Conservation (phyloP, 2,113 vertebrate species). For the Oncorhynchus mykiss region DNA sequence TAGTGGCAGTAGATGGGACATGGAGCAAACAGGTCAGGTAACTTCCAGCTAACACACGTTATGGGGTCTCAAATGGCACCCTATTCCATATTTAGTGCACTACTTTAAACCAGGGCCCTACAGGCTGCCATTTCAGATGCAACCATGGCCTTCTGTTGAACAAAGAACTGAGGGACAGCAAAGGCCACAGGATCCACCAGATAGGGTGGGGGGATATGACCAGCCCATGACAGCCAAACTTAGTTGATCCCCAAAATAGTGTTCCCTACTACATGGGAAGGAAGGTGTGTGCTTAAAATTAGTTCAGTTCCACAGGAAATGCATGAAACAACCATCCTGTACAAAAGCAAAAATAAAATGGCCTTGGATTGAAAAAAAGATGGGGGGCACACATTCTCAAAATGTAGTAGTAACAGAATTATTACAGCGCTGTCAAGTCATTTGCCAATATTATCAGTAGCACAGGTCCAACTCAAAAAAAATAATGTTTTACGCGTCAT, state of each 20-base stretch:
- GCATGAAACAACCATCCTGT: not conserved
- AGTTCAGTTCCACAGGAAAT: not conserved
- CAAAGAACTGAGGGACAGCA: not conserved
- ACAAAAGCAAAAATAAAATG: not conserved
- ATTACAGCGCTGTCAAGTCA: too few relatives aligned
- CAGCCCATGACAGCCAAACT: not conserved
- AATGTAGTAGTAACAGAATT: too few relatives aligned
- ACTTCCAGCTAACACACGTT: not conserved
- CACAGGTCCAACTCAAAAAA: not conserved
- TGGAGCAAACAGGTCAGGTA: slow-evolving; percentile 1
- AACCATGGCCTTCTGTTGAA: not conserved
- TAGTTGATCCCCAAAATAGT: not conserved
- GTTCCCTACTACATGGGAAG: not conserved
- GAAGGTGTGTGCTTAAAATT: not conserved
- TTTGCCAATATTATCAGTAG: too few relatives aligned
- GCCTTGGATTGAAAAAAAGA: too few relatives aligned
- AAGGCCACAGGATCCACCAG: not conserved
- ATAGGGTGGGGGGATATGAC: not conserved
- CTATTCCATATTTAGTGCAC: too few relatives aligned
- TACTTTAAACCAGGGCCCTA: too few relatives aligned
- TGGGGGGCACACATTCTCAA: too few relatives aligned
- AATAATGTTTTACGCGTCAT: not conserved
- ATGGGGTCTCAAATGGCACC: not conserved
- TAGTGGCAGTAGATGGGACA: not conserved
- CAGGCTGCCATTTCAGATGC: too few relatives aligned